Evolutionary conservation across 1,140 invertebrate genomes (phyloP).

Genomic region (Tetramorium simillimum): DNA sequence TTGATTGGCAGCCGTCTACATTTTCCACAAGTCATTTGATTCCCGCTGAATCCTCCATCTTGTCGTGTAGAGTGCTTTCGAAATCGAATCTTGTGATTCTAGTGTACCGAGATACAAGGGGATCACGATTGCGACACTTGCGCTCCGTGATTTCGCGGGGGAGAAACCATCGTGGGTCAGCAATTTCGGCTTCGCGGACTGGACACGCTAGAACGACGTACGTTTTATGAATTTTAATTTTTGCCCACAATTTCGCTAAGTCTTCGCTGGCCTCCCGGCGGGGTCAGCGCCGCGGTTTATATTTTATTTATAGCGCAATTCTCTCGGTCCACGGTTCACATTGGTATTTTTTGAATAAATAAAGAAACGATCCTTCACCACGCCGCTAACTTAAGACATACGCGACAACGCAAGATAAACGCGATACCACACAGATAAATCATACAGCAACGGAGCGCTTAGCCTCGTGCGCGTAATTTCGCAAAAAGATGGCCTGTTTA

Average conservation of each 20-base stretch:
- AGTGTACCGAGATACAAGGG: background rate
- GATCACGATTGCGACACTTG: background rate
- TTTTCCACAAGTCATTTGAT: background rate
- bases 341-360: conserved; percentile 45
- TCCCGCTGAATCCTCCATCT: background rate
- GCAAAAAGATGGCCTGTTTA: background rate
- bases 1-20: conserved; percentile 33
- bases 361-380: conserved; percentile 26
- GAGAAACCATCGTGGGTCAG: background rate
- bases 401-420: background rate
- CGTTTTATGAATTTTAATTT: conserved; percentile 67
- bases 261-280: conserved; percentile 17
- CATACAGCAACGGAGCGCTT: background rate
- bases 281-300: conserved; percentile 35
- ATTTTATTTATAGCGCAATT: conserved; percentile 62
- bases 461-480: background rate
- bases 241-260: conserved; percentile 9
- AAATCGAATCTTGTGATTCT: background rate
- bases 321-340: background rate
- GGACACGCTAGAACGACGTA: background rate
- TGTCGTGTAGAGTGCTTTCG: background rate
- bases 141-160: background rate
- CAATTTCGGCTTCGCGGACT: background rate
- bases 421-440: background rate
- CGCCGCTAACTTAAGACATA: background rate